Evolutionary conservation across 2,888 invertebrate genomes (phyloP), one percentile per base, ranked within the genome.

Genomic region (Heteromurus nitidus): DNA sequence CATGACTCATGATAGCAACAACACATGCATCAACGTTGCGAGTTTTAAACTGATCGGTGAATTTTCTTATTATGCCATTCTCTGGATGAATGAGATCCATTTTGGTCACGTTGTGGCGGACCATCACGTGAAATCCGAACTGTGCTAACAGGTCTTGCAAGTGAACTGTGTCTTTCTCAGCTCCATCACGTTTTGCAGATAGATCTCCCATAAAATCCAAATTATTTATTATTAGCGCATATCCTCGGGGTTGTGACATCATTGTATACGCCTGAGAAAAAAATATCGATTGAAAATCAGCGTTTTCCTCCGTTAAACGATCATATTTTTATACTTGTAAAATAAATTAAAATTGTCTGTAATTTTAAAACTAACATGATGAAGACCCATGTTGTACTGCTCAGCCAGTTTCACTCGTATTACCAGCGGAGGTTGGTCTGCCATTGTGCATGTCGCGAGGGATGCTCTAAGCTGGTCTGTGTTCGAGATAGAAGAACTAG

Each of bases 1-100:
- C 87, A 67, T 87, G 87, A 47, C 85, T 85, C 86, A 87, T 86
- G 0, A 87, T 75, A 2, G 83, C 85, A 1, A 87, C 84, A 36
- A 87, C 70, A 42, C 86, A 86, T 9, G 82, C 73, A 62, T 87
- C 85, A 1, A 84, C 85, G 13, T 58, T 11, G 5, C 16, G 9
- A 0, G 26, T 16, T 16, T 42, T 7, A 58, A 87, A 87, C 44
- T 84, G 81, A 2, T 82, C 70, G 0, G 80, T 44, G 44, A 87
- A 87, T 20, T 64, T 72, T 64, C 79, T 70, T 5, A 86, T 30
- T 24, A 85, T 84, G 24, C 84, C 85, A n/a, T 44, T 69, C 13
- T 76, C 58, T 1, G 58, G 67, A 64, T 85, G 44, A 2, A 76
- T 53, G 3, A 85, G 18, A 2, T 80, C 75, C 22, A 60, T 9